These are phyloP conservation scores for Anolis carolinensis DNA, from an alignment of 2,113 vertebrate genomes.

Conservation along the genomic window DNA sequence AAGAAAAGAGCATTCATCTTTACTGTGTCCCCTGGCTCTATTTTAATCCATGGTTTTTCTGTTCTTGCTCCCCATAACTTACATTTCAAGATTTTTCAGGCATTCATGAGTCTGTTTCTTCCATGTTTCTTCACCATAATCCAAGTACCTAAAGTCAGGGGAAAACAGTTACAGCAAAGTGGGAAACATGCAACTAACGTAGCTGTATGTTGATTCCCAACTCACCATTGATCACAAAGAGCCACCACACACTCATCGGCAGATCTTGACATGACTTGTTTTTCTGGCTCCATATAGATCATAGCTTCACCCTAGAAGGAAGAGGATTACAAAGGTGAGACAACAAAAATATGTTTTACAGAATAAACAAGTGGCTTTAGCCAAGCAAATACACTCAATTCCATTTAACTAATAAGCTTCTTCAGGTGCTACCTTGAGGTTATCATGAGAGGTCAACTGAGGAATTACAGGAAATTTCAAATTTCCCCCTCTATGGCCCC, in stretches of 20 bases:
- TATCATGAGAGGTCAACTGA: background rate
- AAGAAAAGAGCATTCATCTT: conserved; percentile 21
- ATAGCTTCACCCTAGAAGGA: conserved; percentile 83
- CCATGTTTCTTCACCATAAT: conserved; percentile 93
- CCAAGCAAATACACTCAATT: background rate
- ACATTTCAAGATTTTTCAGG: conserved; percentile 90
- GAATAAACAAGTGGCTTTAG: conserved; percentile 1
- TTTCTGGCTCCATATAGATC: conserved; percentile 98
- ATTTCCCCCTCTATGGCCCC: background rate
- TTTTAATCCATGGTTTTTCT: accelerated
- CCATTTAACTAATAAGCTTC: background rate
- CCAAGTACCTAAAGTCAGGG: conserved; percentile 87
- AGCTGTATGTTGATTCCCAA: conserved; percentile 41
- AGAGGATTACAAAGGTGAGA: background rate
- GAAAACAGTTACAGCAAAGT: background rate
- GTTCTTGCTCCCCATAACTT: conserved; percentile 57
- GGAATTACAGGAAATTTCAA: background rate
- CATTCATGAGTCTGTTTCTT: conserved; percentile 83
- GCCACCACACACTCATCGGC: conserved; percentile 95
- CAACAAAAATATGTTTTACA: background rate
- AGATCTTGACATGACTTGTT: conserved; percentile 92
- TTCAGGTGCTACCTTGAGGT: background rate
- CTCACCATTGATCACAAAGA: conserved; percentile 97
- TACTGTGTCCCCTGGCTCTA: background rate
- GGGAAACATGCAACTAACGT: accelerated